Base-by-base conservation (phyloP, 2,888 invertebrate species). In the Drosophila pseudotalamancana region DNA sequence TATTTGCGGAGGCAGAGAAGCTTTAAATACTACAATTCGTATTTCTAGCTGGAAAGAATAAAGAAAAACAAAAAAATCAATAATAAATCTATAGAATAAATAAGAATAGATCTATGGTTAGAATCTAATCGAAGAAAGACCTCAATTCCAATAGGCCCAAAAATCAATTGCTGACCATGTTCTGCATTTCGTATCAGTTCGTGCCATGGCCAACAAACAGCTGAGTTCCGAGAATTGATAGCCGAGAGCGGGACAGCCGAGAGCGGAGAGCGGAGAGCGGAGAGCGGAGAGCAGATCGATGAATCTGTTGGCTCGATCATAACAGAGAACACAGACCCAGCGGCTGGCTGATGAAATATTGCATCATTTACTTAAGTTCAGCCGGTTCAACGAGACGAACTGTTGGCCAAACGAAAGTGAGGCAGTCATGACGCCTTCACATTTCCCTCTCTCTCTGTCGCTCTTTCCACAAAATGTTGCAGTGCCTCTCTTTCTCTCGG, bases 311-410 rank as follows among this genome's bases (percentile, higher is more conserved):
- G 11, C n/a, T 11, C 39, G 31, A 57, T n/a, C 37, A 65, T 39
- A 71, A 61, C 55, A 67, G 55, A 62, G 60, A 72, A 37, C 35
- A 6, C 5, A 42, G 34, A 19, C 6, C 37, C 37, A 31, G 35
- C 12, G 8, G 16, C 37, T 81, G 75, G 63, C 73, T 88, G 79
- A 84, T 77, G 89, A 79, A 87, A 87, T 63, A 85, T 88, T 88
- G 88, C 88, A 89, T 88, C 88, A 88, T 69, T 55, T 69, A 71
- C 48, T 59, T 59, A 12, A 11, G 51, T 68, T 45, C 56, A 54
- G 72, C 18, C 37, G 42, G 62, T 43, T 51, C 57, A 23, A 14
- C 34, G n/a, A 31, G 21, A 48, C 46, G 55, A 54, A 54, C 59
- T 48, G 21, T 27, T 31, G 31, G 27, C 16, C n/a, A 18, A 64